Conservation (phyloP, 2,888 invertebrate genomes). For the Agrotis puta region DNA sequence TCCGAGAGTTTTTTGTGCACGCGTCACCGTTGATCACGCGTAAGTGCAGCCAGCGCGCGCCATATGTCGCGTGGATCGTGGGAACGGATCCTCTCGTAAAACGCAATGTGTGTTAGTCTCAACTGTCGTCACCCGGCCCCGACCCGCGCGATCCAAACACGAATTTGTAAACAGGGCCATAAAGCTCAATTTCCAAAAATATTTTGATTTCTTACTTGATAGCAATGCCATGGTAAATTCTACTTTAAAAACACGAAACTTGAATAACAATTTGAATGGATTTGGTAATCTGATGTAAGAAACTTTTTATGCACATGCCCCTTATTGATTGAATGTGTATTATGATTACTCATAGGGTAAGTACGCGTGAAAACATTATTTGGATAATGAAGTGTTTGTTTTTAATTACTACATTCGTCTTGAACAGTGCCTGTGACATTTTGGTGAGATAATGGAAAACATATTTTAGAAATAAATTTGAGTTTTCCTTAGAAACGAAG, state of each 20-base stretch:
- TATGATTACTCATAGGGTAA: slow-evolving; percentile 81
- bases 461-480: not conserved
- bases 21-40: slow-evolving; percentile 87
- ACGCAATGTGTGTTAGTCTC: slow-evolving; percentile 87
- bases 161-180: slow-evolving; percentile 62
- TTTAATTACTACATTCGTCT: slow-evolving; percentile 64
- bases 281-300: slow-evolving; percentile 53
- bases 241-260: slow-evolving; percentile 21
- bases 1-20: slow-evolving; percentile 87
- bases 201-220: slow-evolving; percentile 34
- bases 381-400: slow-evolving; percentile 74
- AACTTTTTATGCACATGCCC: slow-evolving; percentile 81
- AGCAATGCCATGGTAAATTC: slow-evolving; percentile 23
- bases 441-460: not conserved
- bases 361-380: slow-evolving; percentile 81
- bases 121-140: slow-evolving; percentile 78
- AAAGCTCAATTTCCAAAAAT: slow-evolving; percentile 71
- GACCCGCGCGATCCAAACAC: slow-evolving; percentile 66
- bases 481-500: not conserved
- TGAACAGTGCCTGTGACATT: not conserved
- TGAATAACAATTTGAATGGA: slow-evolving; percentile 52
- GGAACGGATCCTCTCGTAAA: slow-evolving; percentile 84
- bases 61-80: slow-evolving; percentile 90
- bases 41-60: slow-evolving; percentile 86
- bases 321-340: slow-evolving; percentile 83